Conservation (phyloP, 2,113 vertebrate genomes). For the Pelobates fuscus region DNA sequence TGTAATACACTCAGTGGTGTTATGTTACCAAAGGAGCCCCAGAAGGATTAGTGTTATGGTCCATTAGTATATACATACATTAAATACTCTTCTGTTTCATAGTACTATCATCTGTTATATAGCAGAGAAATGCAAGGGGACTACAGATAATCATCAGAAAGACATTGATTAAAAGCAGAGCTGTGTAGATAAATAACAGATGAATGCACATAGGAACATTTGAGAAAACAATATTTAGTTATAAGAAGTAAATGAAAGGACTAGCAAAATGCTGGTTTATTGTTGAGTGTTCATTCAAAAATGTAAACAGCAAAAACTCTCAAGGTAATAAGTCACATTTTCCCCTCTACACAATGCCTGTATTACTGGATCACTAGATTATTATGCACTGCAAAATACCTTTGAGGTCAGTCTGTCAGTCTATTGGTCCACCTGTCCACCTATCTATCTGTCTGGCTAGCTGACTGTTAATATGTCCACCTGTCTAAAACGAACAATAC, state of each 20-base stretch:
- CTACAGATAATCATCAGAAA: slow-evolving; percentile 1
- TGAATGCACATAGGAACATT: background rate
- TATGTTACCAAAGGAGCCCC: background rate
- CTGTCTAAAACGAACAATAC: too few species aligned
- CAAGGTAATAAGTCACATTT: too few species aligned
- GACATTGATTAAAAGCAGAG: background rate
- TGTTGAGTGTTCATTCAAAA: too few species aligned
- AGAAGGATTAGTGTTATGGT: slow-evolving; percentile 5
- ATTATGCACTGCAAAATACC: too few species aligned
- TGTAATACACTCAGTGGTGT: background rate
- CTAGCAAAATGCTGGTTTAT: too few species aligned
- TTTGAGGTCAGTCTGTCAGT: too few species aligned
- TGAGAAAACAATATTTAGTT: background rate
- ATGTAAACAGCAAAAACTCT: too few species aligned
- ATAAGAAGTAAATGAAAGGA: background rate
- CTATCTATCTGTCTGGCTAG: too few species aligned
- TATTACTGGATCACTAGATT: too few species aligned
- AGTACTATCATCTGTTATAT: background rate
- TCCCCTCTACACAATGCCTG: too few species aligned
- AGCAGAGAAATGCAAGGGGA: background rate
- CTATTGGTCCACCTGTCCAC: too few species aligned
- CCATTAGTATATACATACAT: slow-evolving; percentile 9
- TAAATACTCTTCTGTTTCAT: background rate
- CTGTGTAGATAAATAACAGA: slow-evolving; percentile 3
- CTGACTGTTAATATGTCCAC: too few species aligned